Base-by-base conservation (phyloP, 2,888 invertebrate species). In the Drosophila parthenogenetica region DNA sequence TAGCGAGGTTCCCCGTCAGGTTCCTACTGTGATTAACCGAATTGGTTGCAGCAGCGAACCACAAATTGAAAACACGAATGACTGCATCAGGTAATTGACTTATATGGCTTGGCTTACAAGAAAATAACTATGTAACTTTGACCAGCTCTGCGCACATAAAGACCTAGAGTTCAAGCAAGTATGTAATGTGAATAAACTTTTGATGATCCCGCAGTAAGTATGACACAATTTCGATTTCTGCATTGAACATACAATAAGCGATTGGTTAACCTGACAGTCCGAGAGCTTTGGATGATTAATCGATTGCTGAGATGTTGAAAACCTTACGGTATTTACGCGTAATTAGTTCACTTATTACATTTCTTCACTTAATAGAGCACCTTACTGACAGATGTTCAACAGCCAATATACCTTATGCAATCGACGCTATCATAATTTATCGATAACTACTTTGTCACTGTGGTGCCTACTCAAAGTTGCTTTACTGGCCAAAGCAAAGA, bases 331-430 rank as follows among this genome's bases (percentile, higher is more conserved):
- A 68, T 59, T 60, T 57, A 54, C 50, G 43, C 51, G 57, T 79
- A 79, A 76, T 81, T 59, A 61, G 66, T 69, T 62, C 62, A 55
- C 63, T 66, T 66, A 78, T 75, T 77, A 60, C 64, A 55, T 60
- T 67, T 79, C 43, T 54, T 54, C 65, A 69, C 50, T 70, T 69
- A 79, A 78, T 78, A 69, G 73, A 78, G 69, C 81, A 68, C 65
- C 82, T 69, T 59, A 45, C 64, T 62, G 62, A 49, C 42, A 57
- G 60, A 62, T 53, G 40, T 16, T 51, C 50, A 49, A 19, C 40
- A 53, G 58, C 40, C 46, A 39, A 35, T 25, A 50, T 60, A 53
- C 46, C 48, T 83, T 83, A 83, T 69, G 73, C 48, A 83, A 81
- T 59, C 39, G 29, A 43, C 19, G 19, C 63, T 59, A 32, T 43